Conservation (phyloP, 2,888 invertebrate species). For the Tetropium fuscum region DNA sequence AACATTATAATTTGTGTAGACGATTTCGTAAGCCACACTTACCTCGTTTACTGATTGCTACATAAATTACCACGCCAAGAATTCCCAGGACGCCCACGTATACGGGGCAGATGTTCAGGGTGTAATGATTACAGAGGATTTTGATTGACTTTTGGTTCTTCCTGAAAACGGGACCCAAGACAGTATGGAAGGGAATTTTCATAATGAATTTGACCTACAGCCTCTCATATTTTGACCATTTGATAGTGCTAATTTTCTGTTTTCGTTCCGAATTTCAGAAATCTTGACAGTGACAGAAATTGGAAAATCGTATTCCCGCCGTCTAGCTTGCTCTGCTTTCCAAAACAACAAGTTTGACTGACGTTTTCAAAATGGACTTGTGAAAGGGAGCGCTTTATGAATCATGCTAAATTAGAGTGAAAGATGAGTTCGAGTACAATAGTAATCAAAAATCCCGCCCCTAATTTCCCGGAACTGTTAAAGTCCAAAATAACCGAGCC, state of each 20-base stretch:
- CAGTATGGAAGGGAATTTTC: constrained; percentile 57
- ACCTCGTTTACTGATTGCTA: neutral
- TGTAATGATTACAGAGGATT: constrained; percentile 52
- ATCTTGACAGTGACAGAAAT: constrained; percentile 39
- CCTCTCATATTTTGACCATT: constrained; percentile 5
- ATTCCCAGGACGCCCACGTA: constrained; percentile 59
- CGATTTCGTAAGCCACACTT: constrained; percentile 1
- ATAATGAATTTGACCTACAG: constrained; percentile 42
- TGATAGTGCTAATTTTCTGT: neutral
- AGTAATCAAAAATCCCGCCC: constrained; percentile 48
- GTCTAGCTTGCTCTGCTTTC: constrained; percentile 16
- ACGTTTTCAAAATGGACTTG: constrained; percentile 25
- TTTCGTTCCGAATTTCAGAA: constrained; percentile 11
- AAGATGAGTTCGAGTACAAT: constrained; percentile 54
- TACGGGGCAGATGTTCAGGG: constrained; percentile 52
- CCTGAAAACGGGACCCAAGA: constrained; percentile 53
- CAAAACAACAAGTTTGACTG: constrained; percentile 21
- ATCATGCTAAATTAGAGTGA: constrained; percentile 33
- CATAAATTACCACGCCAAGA: constrained; percentile 58
- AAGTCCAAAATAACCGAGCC: constrained; percentile 32
- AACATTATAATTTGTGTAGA: too few relatives aligned
- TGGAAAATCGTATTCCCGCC: neutral
- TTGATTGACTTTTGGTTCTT: constrained; percentile 49
- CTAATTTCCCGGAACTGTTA: constrained; percentile 28
- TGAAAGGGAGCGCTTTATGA: neutral